Evolutionary conservation across 2,113 vertebrate species (phyloP).

Genomic region (Pseudorectes ferrugineus): DNA sequence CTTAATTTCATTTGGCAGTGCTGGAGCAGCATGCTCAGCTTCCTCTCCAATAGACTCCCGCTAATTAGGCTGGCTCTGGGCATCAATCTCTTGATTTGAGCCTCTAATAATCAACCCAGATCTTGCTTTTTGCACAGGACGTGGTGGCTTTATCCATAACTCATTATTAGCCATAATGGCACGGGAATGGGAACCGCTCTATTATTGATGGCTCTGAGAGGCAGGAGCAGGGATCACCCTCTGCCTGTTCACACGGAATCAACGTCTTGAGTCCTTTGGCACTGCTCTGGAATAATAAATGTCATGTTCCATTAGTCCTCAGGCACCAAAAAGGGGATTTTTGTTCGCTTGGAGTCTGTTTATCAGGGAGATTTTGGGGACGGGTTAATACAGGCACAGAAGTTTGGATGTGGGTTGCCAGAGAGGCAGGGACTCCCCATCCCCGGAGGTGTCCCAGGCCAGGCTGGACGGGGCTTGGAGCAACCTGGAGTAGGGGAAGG

Average conservation of each 20-base stretch:
- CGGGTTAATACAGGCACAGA: neutral
- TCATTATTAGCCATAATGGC: slow-evolving; percentile 44
- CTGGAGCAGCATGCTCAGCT: slow-evolving; percentile 76
- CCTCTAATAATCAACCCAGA: slow-evolving; percentile 48
- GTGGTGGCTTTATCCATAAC: neutral
- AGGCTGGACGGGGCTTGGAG: neutral
- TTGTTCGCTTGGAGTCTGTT: neutral
- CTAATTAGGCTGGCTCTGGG: slow-evolving; percentile 80
- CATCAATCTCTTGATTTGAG: slow-evolving; percentile 62
- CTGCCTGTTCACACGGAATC: neutral
- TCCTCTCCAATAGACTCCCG: slow-evolving; percentile 82
- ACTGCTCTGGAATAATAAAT: neutral
- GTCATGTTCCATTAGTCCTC: neutral
- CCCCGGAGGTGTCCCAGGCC: neutral
- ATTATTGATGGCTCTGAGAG: slow-evolving; percentile 2
- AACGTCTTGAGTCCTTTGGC: neutral
- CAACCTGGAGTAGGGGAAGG: neutral
- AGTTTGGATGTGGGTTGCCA: neutral
- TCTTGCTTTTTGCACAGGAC: slow-evolving; percentile 24
- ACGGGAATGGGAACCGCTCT: neutral
- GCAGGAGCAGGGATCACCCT: neutral
- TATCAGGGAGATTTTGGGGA: neutral
- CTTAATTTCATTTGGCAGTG: slow-evolving; percentile 90
- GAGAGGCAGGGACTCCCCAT: too few relatives aligned
- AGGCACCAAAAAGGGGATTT: neutral